These are phyloP conservation scores for Acleris sparsana DNA, from an alignment of 2,888 invertebrate species.

Conservation along the genomic window DNA sequence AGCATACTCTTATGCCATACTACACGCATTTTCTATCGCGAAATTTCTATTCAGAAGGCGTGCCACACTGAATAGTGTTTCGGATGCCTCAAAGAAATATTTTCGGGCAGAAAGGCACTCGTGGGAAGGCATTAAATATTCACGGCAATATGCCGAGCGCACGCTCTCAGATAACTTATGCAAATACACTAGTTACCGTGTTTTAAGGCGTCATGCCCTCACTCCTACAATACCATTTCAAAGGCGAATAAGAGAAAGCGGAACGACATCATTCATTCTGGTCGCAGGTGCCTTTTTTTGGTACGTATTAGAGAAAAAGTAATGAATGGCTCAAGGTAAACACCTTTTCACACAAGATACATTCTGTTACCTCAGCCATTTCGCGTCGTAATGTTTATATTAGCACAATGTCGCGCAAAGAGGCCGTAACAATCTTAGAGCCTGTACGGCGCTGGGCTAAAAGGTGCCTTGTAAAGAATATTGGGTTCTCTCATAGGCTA, in stretches of 20 bases:
- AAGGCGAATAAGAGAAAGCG: conserved; percentile 45
- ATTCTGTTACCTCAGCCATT: conserved; percentile 24
- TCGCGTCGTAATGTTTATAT: conserved; percentile 34
- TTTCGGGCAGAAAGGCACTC: conserved; percentile 52
- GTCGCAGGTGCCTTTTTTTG: conserved; percentile 60
- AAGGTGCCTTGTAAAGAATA: conserved; percentile 53
- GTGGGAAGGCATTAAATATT: conserved; percentile 60
- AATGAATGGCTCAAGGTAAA: conserved; percentile 50
- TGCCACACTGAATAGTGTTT: conserved; percentile 64
- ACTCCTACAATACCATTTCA: conserved; percentile 43
- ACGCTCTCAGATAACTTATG: conserved; percentile 65
- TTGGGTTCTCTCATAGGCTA: conserved; percentile 51
- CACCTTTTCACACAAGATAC: conserved; percentile 34
- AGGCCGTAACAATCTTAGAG: conserved; percentile 21
- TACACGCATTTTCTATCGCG: conserved; percentile 58
- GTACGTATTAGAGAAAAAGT: conserved; percentile 51
- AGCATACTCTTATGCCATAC: conserved; percentile 51
- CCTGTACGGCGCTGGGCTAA: conserved; percentile 31
- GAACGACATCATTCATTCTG: conserved; percentile 45
- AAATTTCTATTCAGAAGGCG: conserved; percentile 62
- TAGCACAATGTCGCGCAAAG: conserved; percentile 25
- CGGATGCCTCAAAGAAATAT: conserved; percentile 64
- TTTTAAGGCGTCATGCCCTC: conserved; percentile 55
- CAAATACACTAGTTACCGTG: conserved; percentile 59
- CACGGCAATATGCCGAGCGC: conserved; percentile 61